These are phyloP conservation scores for Calliopum simillimum DNA, from an alignment of 2,888 invertebrate genomes.

Conservation along the genomic window DNA sequence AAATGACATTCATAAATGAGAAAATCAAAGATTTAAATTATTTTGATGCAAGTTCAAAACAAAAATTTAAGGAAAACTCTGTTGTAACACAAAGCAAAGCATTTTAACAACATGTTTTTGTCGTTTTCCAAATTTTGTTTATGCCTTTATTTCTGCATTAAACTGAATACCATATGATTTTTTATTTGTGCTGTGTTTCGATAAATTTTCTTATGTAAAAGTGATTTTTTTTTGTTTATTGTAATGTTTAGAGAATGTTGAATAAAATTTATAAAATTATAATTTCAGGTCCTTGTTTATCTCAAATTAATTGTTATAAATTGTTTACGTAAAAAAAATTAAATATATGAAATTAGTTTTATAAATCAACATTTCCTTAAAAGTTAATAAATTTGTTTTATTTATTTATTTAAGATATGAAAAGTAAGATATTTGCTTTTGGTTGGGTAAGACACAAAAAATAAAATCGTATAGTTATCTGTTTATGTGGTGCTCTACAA, in stretches of 20 bases:
- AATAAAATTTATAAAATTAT: not conserved
- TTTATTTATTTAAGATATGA: not conserved
- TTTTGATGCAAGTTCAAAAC: not conserved
- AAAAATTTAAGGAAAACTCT: not conserved
- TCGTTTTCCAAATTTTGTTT: constrained; percentile 7
- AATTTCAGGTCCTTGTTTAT: constrained; percentile 30
- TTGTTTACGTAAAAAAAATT: constrained; percentile 2
- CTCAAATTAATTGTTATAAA: constrained; percentile 6
- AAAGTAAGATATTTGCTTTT: not conserved
- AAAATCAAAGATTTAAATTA: not conserved
- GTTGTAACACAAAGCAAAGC: too few relatives aligned
- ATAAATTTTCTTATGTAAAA: constrained; percentile 2
- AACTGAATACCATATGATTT: not conserved
- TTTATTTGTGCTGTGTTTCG: constrained; percentile 4
- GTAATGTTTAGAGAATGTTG: not conserved
- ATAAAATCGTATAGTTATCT: too few relatives aligned
- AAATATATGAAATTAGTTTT: not conserved
- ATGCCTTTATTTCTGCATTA: not conserved
- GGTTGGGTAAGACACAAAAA: not conserved
- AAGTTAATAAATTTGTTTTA: not conserved
- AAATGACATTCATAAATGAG: not conserved
- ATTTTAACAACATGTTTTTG: not conserved
- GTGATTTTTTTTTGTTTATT: constrained; percentile 7
- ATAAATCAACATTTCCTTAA: not conserved
- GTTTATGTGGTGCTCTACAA: too few relatives aligned